Evolutionary conservation across 2,888 invertebrate species (phyloP), one percentile per base, ranked within the genome.

Genomic region (Trimorus sp.): DNA sequence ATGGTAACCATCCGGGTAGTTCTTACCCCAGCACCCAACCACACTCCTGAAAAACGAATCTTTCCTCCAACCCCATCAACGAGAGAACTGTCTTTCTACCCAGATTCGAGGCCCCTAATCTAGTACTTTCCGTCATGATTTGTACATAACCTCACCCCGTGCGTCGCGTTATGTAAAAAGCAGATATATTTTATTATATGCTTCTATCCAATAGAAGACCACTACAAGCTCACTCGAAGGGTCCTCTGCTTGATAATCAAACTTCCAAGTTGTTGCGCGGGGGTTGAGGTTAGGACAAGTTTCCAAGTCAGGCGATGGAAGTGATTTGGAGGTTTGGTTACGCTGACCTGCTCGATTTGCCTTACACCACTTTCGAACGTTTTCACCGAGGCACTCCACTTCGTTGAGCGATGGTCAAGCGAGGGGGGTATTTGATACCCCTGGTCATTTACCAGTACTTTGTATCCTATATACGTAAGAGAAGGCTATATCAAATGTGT

Each of bases 281-380:
- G n/a, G n/a, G n/a, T 42, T n/a, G 48, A 59, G 37, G 49, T 37
- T 15, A 12, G 26, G 26, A 2, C 12, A 60, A 70, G 70, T 59
- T 60, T 70, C 60, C 60, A 60, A 16, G 37, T 40, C 40, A 38
- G 1, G 16, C 26, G 26, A 4, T 42, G 3, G 42, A 42, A 9
- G 38, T 51, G 40, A 65, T 65, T 65, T 65, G 65, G 65, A 65
- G 42, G 65, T 65, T 65, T 65, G 65, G 51, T 65, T 65, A 53
- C 16, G 53, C 53, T 36, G 16, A 65, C 15, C 49, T 9, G 53
- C 65, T 65, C 53, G 51, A 51, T 51, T 65, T 65, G 65, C 65
- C 65, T 65, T 53, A 15, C 40, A 42, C 38, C 15, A 51, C 37
- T n/a, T 9, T 49, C 1, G 14, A 36, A 15, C 14, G 9, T 37